A percentile compares a stretch with the other conserved stretches of the same genome.
Conservation (phyloP, 2,888 invertebrate species). For the Xestia sexstrigata region DNA sequence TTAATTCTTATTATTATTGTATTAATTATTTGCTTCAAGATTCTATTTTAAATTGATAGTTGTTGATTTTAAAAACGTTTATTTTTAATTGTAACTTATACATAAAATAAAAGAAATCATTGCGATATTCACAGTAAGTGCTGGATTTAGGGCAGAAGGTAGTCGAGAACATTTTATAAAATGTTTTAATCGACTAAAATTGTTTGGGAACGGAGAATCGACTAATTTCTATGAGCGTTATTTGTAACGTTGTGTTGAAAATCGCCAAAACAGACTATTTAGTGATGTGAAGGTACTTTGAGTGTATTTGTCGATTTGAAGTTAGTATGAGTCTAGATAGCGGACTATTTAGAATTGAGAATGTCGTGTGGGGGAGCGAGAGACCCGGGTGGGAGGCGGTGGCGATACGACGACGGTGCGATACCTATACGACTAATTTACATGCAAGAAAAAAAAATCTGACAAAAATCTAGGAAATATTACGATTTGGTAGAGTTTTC, state of each 20-base stretch:
- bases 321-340: constrained; percentile 49
- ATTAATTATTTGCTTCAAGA: constrained; percentile 68
- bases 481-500: background rate
- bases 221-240: constrained; percentile 46
- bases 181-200: constrained; percentile 58
- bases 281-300: constrained; percentile 49
- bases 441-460: background rate
- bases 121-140: constrained; percentile 61
- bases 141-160: constrained; percentile 55
- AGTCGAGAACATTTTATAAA: constrained; percentile 49
- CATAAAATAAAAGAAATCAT: constrained; percentile 54
- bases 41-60: constrained; percentile 68
- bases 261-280: constrained; percentile 50
- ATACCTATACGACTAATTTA: background rate
- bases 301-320: constrained; percentile 60
- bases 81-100: constrained; percentile 65
- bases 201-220: constrained; percentile 58
- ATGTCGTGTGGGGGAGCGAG: constrained; percentile 42
- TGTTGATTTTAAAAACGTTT: constrained; percentile 64
- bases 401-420: constrained; percentile 38
- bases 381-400: constrained; percentile 46
- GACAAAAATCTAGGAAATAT: background rate
- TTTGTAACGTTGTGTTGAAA: constrained; percentile 47
- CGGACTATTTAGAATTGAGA: constrained; percentile 46
- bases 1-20: constrained; percentile 68